Conservation (phyloP, 2,888 invertebrate genomes). For the Tetheella fluctuosa region DNA sequence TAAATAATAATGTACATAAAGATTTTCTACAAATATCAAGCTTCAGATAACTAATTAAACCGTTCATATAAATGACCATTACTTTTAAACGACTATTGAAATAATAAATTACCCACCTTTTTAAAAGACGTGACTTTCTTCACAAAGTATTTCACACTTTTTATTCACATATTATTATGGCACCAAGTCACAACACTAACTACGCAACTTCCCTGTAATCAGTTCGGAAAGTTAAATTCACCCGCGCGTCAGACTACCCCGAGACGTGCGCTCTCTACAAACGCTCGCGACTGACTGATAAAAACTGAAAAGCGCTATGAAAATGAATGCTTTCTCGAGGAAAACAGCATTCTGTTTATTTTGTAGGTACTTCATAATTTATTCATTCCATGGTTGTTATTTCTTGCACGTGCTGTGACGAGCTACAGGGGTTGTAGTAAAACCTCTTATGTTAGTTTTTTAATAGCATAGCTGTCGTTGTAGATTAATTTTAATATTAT, state of each 20-base stretch:
- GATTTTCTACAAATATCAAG: no score
- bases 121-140: background rate
- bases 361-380: background rate
- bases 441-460: no score
- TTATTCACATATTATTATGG: background rate
- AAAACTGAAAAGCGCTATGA: background rate
- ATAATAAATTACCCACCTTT: background rate
- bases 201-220: background rate
- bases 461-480: no score
- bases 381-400: background rate
- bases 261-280: background rate
- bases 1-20: no score
- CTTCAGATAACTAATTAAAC: no score
- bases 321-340: background rate
- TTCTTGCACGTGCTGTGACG: background rate
- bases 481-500: no score
- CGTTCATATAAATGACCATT: no score
- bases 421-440: background rate
- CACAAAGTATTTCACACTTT: background rate
- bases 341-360: background rate
- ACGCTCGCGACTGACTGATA: background rate
- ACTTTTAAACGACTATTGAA: background rate
- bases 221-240: background rate
- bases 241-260: background rate
- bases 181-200: background rate